Evolutionary conservation across 2,113 vertebrate genomes (phyloP).

Genomic region (Siniperca chuatsi): DNA sequence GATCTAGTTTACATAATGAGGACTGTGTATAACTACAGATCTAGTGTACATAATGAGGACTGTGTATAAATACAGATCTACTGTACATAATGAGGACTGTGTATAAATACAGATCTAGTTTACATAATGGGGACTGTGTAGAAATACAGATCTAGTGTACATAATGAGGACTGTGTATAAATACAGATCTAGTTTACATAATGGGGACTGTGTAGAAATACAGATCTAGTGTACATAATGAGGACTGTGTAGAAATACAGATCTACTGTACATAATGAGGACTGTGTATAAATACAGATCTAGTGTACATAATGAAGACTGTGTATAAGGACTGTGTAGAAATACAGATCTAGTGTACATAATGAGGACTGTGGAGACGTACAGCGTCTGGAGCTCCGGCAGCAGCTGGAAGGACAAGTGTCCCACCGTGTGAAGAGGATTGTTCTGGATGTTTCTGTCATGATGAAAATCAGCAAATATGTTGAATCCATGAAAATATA

Average conservation of each 20-base stretch:
- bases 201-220: too few species aligned
- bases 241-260: constrained; percentile 10
- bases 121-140: too few species aligned
- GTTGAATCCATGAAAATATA: background rate
- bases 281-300: too few species aligned
- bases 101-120: background rate
- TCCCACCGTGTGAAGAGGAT: constrained; percentile 88
- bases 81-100: background rate
- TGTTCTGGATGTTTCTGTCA: constrained; percentile 89
- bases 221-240: background rate
- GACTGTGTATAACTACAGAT: too few species aligned
- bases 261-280: too few species aligned
- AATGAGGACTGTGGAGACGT: background rate
- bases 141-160: too few species aligned
- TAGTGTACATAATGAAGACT: too few species aligned
- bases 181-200: too few species aligned
- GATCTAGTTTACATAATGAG: too few species aligned
- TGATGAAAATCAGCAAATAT: background rate
- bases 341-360: background rate
- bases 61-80: background rate
- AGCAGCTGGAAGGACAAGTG: constrained; percentile 89
- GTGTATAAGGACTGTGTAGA: too few species aligned
- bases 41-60: too few species aligned
- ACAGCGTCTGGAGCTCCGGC: constrained; percentile 78
- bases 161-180: too few species aligned